Evolutionary conservation across 2,888 invertebrate species (phyloP).

Genomic region (Terebella lapidaria): DNA sequence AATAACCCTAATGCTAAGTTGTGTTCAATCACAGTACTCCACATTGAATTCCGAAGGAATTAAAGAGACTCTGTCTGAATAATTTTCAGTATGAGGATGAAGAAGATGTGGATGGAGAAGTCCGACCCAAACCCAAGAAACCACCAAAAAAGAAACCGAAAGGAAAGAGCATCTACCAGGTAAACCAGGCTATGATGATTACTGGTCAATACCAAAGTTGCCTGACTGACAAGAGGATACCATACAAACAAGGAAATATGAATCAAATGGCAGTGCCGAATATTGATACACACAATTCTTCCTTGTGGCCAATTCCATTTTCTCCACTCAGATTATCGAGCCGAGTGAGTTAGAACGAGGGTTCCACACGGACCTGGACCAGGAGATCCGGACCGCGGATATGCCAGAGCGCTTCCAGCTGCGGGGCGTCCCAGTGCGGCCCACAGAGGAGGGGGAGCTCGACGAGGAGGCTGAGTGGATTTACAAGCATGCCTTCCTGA

Average conservation of each 20-base stretch:
- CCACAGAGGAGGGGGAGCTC: conserved; percentile 65
- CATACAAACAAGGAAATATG: too few species aligned
- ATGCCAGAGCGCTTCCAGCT: conserved; percentile 64
- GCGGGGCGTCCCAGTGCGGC: conserved; percentile 77
- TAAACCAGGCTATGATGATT: too few species aligned
- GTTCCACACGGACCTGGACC: conserved; percentile 89
- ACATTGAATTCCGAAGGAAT: too few species aligned
- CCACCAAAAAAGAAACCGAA: conserved; percentile 36
- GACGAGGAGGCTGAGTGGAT: conserved; percentile 98
- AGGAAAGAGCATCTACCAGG: conserved; percentile 52
- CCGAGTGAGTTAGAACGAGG: conserved; percentile 94
- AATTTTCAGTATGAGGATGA: conserved; percentile 27
- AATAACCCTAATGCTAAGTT: too few species aligned
- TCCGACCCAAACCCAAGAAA: conserved; percentile 26
- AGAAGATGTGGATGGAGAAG: conserved; percentile 37
- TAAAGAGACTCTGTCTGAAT: too few species aligned
- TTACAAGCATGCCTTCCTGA: conserved; percentile 58
- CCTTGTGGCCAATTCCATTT: too few species aligned
- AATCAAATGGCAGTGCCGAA: too few species aligned
- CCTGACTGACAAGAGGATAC: too few species aligned
- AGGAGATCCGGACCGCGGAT: conserved; percentile 65
- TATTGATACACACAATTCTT: too few species aligned
- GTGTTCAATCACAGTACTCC: too few species aligned
- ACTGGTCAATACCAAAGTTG: too few species aligned
- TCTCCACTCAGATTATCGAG: conserved; percentile 72